phyloP scores from a whole-genome alignment of 2,888 invertebrate species.

The Sialis fuliginosa region DNA sequence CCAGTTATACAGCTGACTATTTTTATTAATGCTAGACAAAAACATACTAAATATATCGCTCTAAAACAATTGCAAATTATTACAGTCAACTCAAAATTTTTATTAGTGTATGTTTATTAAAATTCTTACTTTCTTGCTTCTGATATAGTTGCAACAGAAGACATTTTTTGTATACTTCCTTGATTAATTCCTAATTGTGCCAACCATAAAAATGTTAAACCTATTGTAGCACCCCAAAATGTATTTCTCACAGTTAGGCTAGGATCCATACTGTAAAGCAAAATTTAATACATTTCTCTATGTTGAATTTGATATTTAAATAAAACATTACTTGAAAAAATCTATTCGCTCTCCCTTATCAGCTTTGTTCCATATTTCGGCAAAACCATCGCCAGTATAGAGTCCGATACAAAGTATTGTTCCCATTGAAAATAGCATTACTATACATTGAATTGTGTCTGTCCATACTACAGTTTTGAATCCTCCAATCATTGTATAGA shows the following conservation, averaged over 20 bases:
- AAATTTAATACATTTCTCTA: background rate
- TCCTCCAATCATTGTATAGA: slow-evolving; percentile 57
- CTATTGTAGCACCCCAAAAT: slow-evolving; percentile 39
- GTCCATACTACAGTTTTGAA: slow-evolving; percentile 49
- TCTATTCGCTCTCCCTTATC: slow-evolving; percentile 35
- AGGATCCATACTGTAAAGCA: slow-evolving; percentile 33
- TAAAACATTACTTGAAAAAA: slow-evolving; percentile 36
- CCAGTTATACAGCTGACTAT: slow-evolving; percentile 37
- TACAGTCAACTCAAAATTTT: background rate
- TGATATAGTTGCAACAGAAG: slow-evolving; percentile 36
- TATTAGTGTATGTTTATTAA: background rate
- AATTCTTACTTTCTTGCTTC: slow-evolving; percentile 29
- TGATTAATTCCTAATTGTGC: slow-evolving; percentile 37
- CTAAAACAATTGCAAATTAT: slow-evolving; percentile 14
- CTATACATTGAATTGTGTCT: slow-evolving; percentile 37
- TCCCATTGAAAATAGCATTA: slow-evolving; percentile 33
- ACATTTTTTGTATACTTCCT: slow-evolving; percentile 37
- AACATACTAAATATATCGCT: slow-evolving; percentile 19
- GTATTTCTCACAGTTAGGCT: slow-evolving; percentile 39
- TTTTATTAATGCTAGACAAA: slow-evolving; percentile 36
- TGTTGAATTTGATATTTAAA: background rate
- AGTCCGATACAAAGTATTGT: slow-evolving; percentile 37
- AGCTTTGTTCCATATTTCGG: slow-evolving; percentile 36
- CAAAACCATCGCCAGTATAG: slow-evolving; percentile 33
- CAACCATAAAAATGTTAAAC: slow-evolving; percentile 35